Evolutionary conservation across 1,140 invertebrate species (phyloP).

Genomic region (Saxidomus purpurata): DNA sequence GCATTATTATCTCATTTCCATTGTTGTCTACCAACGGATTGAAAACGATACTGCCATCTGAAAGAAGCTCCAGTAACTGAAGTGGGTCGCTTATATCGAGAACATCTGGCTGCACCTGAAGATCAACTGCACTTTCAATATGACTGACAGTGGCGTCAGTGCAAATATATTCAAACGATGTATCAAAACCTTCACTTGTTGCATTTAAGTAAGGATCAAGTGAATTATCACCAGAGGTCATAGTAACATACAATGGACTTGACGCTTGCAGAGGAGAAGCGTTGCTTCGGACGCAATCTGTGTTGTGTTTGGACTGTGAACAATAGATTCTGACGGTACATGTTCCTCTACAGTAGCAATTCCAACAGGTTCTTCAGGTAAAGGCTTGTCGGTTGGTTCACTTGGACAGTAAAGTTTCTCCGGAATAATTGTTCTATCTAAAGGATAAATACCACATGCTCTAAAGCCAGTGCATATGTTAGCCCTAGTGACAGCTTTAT

Average conservation of each 20-base stretch:
- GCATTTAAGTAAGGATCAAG: neutral
- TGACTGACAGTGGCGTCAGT: neutral
- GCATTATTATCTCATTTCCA: no score
- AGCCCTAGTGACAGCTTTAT: neutral
- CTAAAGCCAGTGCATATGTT: constrained; percentile 20
- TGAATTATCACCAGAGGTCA: neutral
- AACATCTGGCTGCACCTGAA: no score
- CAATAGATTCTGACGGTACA: no score
- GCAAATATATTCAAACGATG: neutral
- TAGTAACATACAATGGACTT: neutral
- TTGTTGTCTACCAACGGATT: no score
- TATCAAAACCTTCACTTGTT: neutral
- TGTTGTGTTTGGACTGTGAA: constrained; percentile 6
- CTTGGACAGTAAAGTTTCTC: no score
- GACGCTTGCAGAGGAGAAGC: neutral
- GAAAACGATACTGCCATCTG: no score
- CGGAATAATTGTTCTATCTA: no score
- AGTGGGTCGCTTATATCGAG: no score
- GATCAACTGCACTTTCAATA: no score
- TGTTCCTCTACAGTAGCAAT: no score
- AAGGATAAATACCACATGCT: neutral
- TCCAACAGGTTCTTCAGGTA: no score
- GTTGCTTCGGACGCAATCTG: constrained; percentile 2
- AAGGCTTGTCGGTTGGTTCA: neutral
- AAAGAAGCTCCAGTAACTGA: no score